Conservation (phyloP, 2,888 invertebrate species). For the Ferrisia virgata region DNA sequence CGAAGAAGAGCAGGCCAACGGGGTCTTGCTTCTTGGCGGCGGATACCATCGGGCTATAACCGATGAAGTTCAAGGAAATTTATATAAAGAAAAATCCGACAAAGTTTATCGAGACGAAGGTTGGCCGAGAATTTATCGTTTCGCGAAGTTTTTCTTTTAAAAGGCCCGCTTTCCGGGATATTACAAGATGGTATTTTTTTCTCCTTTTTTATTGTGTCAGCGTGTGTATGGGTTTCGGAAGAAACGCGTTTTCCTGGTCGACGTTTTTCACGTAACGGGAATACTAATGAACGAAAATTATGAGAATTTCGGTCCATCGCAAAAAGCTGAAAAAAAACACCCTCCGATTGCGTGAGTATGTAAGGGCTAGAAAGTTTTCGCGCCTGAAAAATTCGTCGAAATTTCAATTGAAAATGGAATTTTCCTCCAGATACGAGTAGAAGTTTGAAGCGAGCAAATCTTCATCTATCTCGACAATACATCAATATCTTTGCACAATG, state of each 20-base stretch:
- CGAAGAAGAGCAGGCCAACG: neutral
- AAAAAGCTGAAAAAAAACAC: neutral
- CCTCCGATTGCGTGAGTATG: neutral
- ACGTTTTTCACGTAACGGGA: conserved; percentile 29
- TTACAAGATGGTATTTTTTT: conserved; percentile 19
- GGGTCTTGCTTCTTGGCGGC: neutral
- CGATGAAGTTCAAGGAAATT: conserved; percentile 20
- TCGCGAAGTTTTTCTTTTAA: conserved; percentile 19
- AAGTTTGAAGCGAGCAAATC: neutral
- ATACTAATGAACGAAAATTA: conserved; percentile 33
- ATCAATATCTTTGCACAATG: conserved; percentile 14
- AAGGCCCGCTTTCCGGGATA: conserved; percentile 13
- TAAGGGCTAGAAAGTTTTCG: neutral
- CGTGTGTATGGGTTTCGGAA: neutral
- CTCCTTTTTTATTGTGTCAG: neutral
- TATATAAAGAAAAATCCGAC: conserved; percentile 3
- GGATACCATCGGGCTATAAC: neutral
- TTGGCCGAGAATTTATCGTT: conserved; percentile 21
- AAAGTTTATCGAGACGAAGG: conserved; percentile 21
- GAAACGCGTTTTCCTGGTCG: conserved; percentile 19
- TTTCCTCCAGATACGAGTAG: neutral
- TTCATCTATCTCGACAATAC: neutral
- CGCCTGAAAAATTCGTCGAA: conserved; percentile 19
- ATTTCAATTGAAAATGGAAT: conserved; percentile 23
- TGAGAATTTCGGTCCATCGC: neutral